Conservation (phyloP, 2,888 invertebrate genomes). For the Tenthredo scrophulariae region DNA sequence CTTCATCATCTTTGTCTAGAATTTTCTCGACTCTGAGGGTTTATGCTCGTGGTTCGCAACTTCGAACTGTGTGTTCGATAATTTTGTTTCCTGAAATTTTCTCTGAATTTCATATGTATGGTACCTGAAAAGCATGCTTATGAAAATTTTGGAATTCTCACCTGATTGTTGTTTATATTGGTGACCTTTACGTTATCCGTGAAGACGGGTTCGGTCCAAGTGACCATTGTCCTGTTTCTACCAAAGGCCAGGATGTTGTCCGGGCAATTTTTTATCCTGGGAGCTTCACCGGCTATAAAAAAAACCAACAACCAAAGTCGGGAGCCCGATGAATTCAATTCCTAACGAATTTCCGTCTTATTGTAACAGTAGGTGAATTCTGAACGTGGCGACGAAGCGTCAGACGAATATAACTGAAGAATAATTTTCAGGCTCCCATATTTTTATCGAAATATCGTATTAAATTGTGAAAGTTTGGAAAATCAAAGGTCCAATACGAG, state of each 20-base stretch:
- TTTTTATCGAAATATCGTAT: neutral
- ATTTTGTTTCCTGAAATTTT: neutral
- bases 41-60: too few relatives aligned
- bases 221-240: constrained; percentile 74
- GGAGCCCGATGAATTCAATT: constrained; percentile 11
- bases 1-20: neutral
- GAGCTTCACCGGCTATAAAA: constrained; percentile 78
- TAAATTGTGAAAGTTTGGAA: neutral
- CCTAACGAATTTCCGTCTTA: constrained; percentile 57
- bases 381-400: neutral
- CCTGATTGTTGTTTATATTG: constrained; percentile 76
- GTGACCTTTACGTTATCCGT: constrained; percentile 79
- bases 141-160: constrained; percentile 61
- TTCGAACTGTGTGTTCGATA: neutral
- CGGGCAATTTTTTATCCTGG: constrained; percentile 79
- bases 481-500: neutral
- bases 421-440: neutral
- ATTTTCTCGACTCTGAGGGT: neutral
- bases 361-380: neutral
- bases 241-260: constrained; percentile 74
- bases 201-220: constrained; percentile 79
- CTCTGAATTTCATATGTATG: neutral
- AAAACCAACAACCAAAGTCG: neutral
- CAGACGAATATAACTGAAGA: neutral
- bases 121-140: neutral